Percentiles rank a stretch among this genome's conserved stretches.
Conservation (phyloP, 2,797 vertebrate species). For the Tauraco hartlaubi region DNA sequence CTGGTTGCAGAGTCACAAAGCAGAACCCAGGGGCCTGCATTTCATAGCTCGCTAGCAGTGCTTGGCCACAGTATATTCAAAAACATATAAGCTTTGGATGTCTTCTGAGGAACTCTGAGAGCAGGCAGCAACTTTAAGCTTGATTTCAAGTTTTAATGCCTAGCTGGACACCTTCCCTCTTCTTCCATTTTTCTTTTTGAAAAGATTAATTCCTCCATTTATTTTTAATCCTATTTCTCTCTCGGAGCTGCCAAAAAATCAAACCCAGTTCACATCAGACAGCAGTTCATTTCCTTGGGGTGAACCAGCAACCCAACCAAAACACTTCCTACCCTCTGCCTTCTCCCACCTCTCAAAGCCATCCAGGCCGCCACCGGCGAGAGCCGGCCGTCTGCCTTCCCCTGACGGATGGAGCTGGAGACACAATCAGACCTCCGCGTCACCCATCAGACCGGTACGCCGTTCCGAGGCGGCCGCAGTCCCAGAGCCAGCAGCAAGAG, state of each 20-base stretch:
- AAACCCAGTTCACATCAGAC: not conserved
- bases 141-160: not conserved
- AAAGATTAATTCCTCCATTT: slow-evolving; percentile 37
- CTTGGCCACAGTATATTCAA: not conserved
- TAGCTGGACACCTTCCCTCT: slow-evolving; percentile 6
- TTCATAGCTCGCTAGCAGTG: not conserved
- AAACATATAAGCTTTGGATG: not conserved
- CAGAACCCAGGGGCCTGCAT: fast-evolving
- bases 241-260: not conserved
- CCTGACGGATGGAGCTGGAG: not conserved
- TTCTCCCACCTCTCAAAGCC: not conserved
- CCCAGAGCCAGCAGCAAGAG: not conserved
- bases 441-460: not conserved
- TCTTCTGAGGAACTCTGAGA: not conserved
- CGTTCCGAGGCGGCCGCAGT: fast-evolving
- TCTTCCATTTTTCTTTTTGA: slow-evolving; percentile 16
- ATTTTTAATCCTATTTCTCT: slow-evolving; percentile 43
- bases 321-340: not conserved
- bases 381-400: not conserved
- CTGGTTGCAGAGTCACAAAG: not conserved
- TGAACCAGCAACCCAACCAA: not conserved
- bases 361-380: fast-evolving
- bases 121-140: not conserved
- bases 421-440: not conserved
- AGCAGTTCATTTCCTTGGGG: not conserved